Conservation (phyloP, 2,113 vertebrate genomes). For the Globicephala melas region DNA sequence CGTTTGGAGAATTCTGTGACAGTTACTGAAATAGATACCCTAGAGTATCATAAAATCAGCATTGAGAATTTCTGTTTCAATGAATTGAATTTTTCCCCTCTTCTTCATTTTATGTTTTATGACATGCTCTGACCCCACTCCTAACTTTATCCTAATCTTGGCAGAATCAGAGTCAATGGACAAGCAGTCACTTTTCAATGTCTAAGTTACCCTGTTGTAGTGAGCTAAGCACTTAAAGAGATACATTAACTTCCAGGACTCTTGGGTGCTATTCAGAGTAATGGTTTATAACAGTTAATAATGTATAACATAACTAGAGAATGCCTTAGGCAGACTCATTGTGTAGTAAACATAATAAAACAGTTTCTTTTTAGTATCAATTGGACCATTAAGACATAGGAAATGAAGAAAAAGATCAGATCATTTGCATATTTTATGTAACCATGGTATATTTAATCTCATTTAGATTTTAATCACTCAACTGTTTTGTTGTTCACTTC, state of each 20-base stretch:
- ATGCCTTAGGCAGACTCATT: slow-evolving; percentile 68
- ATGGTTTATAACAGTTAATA: slow-evolving; percentile 79
- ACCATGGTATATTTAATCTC: slow-evolving; percentile 5
- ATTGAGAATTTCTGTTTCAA: not conserved
- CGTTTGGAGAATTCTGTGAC: not conserved
- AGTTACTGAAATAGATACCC: not conserved
- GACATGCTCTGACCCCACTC: not conserved
- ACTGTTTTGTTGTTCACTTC: not conserved
- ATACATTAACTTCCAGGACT: slow-evolving; percentile 69
- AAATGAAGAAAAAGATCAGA: slow-evolving; percentile 49
- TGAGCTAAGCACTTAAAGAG: slow-evolving; percentile 66
- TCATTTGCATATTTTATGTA: slow-evolving; percentile 29
- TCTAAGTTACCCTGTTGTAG: slow-evolving; percentile 40
- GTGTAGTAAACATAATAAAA: slow-evolving; percentile 77
- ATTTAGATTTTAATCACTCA: slow-evolving; percentile 39
- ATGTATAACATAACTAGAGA: slow-evolving; percentile 76
- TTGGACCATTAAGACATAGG: slow-evolving; percentile 56
- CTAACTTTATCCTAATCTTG: not conserved
- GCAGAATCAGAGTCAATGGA: not conserved
- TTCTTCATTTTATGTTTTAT: not conserved
- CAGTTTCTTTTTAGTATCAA: slow-evolving; percentile 65
- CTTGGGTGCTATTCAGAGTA: slow-evolving; percentile 73
- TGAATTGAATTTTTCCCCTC: not conserved
- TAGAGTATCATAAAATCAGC: not conserved
- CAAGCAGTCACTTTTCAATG: not conserved